Evolutionary conservation across 2,113 vertebrate species (phyloP), one percentile per base, ranked within the genome.

Genomic region (Hippocampus mohnikei): DNA sequence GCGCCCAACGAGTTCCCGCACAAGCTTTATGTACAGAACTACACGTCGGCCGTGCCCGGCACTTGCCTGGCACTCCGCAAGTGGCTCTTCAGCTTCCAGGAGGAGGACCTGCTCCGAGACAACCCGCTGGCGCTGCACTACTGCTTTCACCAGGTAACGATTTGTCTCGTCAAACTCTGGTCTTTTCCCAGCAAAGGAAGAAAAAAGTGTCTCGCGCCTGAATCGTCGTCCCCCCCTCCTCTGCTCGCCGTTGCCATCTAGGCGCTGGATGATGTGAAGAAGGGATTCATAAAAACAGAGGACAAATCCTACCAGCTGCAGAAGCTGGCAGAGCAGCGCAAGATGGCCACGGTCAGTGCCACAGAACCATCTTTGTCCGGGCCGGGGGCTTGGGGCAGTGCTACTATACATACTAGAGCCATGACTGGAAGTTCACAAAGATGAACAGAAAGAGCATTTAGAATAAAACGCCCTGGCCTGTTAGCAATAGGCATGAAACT

Each of bases 21-120:
- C 92, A 98, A 99, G 87, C 94, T 99, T 6, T 99, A 98, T 42
- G 94, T 99, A 76, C 97, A 98, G 92, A 99, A 99, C 82, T 98
- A 97, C 85, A 98, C 96, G 0, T 98, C 96, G 0, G 97, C 96
- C 0, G 95, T 98, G 82, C 96, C 96, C 0, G 96, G 96, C 1
- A 99, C 96, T 0, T 98, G 97, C 87, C 91, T 99, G 81, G 94
- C 95, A 0, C 89, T 99, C 69, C 92, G 95, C 13, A 98, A 99
- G 82, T 99, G 97, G 97, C 94, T 98, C 74, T 98, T 98, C 87
- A 98, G 95, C 8, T 94, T 95, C 21, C 94, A 96, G 81, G 95
- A 99, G 84, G 96, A 98, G 83, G 92, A 93, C 46, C 89, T 98
- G 23, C 92, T 99, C 77, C 93, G 95, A 46, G 95, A 98, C 89